Percentiles rank a stretch among this genome's conserved stretches.
Evolutionary conservation across 2,113 vertebrate species (phyloP).

Genomic region (Eleginops maclovinus): DNA sequence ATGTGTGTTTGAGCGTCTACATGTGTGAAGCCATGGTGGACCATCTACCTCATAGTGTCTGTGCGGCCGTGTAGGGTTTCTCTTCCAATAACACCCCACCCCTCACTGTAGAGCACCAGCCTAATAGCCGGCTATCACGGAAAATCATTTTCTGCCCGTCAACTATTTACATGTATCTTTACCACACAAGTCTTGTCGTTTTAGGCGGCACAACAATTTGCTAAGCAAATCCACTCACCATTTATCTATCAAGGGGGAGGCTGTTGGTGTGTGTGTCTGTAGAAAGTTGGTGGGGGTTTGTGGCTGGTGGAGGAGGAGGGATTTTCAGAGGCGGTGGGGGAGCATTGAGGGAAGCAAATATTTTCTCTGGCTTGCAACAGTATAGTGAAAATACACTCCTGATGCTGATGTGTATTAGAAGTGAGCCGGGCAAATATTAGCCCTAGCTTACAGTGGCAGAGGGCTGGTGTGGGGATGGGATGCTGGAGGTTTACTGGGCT

Average conservation of each 20-base stretch:
- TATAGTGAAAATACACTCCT: constrained; percentile 77
- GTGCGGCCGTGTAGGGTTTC: constrained; percentile 69
- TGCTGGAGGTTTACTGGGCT: constrained; percentile 43
- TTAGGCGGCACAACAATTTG: constrained; percentile 80
- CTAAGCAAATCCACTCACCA: constrained; percentile 81
- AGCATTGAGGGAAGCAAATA: constrained; percentile 74
- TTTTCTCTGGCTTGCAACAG: constrained; percentile 81
- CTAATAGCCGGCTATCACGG: constrained; percentile 73
- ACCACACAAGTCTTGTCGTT: constrained; percentile 77
- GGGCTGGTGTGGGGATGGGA: constrained; percentile 43
- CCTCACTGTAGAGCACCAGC: constrained; percentile 41
- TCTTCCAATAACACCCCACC: constrained; percentile 71
- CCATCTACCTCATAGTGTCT: constrained; percentile 62
- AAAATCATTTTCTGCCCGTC: constrained; percentile 74
- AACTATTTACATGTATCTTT: constrained; percentile 79
- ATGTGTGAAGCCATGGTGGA: constrained; percentile 57
- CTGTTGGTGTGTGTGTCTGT: constrained; percentile 43
- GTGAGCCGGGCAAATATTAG: constrained; percentile 81
- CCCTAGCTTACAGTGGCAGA: constrained; percentile 77
- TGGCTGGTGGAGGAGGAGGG: constrained; percentile 29
- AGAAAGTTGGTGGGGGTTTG: constrained; percentile 42
- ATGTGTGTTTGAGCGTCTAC: constrained; percentile 43
- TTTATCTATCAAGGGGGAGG: constrained; percentile 74
- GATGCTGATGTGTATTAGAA: constrained; percentile 83
- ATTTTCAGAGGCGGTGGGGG: constrained; percentile 43